phyloP scores from a whole-genome alignment of 2,888 invertebrate species.

The Eledona agricola region DNA sequence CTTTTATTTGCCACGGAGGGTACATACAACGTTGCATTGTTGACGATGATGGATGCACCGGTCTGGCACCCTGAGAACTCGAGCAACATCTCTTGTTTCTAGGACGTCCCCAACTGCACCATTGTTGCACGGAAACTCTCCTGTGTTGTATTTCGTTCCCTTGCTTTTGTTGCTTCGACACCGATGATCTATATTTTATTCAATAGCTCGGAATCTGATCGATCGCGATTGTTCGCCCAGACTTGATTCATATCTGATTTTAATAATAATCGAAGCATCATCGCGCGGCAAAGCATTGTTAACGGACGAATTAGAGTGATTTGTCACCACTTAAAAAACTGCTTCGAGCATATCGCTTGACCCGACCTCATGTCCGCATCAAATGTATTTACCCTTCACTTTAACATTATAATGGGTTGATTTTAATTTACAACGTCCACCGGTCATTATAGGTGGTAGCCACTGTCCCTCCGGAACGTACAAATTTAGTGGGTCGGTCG shows the following conservation, averaged over 20 bases:
- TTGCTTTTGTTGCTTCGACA: slow-evolving; percentile 31
- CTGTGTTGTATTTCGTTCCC: slow-evolving; percentile 26
- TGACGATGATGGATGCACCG: slow-evolving; percentile 54
- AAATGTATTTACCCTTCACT: slow-evolving; percentile 52
- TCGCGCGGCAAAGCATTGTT: too few relatives aligned
- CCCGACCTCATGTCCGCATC: too few relatives aligned
- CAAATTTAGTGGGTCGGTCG: slow-evolving; percentile 57
- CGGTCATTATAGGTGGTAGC: slow-evolving; percentile 7
- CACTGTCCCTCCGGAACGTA: slow-evolving; percentile 42
- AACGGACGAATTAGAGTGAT: too few relatives aligned
- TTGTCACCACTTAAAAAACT: slow-evolving; percentile 19
- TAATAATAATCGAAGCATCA: too few relatives aligned
- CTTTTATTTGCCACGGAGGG: slow-evolving; percentile 42
- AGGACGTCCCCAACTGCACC: slow-evolving; percentile 42
- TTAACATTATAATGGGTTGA: slow-evolving; percentile 56
- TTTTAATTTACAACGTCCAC: slow-evolving; percentile 54
- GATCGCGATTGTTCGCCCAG: slow-evolving; percentile 7
- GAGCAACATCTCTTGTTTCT: slow-evolving; percentile 47
- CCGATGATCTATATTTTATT: slow-evolving; percentile 39
- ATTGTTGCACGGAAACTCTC: slow-evolving; percentile 25
- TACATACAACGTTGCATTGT: slow-evolving; percentile 51
- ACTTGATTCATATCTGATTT: too few relatives aligned
- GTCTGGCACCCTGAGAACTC: slow-evolving; percentile 53
- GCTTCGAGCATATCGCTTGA: too few relatives aligned
- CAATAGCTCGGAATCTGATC: slow-evolving; percentile 29